A percentile compares a stretch with the other conserved stretches of the same genome.
Conservation (phyloP, 1,140 invertebrate genomes). For the Macrostomum lignano region DNA sequence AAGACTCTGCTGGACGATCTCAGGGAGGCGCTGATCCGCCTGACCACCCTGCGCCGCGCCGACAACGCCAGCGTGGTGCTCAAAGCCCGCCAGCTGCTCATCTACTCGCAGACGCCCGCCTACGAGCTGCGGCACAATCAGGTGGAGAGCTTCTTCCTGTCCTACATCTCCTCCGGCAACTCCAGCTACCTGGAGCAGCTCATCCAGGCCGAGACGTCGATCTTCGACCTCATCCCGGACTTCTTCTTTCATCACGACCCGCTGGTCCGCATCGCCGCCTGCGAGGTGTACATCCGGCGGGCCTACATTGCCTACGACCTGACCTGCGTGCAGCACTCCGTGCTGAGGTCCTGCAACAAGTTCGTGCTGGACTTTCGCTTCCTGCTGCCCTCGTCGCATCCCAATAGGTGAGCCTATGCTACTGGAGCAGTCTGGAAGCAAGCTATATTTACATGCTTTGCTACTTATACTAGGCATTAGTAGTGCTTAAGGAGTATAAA, state of each 20-base stretch:
- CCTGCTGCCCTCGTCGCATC: constrained; percentile 65
- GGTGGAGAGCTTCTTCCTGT: constrained; percentile 86
- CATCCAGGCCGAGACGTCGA: constrained; percentile 80
- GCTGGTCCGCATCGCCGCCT: constrained; percentile 60
- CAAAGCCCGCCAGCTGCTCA: constrained; percentile 61
- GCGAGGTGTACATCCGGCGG: constrained; percentile 73
- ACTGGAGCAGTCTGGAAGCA: too few relatives aligned
- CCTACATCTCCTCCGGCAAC: constrained; percentile 89
- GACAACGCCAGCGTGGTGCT: constrained; percentile 82
- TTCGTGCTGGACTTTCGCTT: constrained; percentile 82
- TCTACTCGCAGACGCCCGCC: constrained; percentile 79
- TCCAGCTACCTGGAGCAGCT: constrained; percentile 70
- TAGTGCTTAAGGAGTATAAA: too few relatives aligned
- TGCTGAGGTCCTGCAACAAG: constrained; percentile 45
- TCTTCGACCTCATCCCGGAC: constrained; percentile 89
- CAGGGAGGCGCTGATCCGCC: constrained; percentile 55
- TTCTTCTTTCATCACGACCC: constrained; percentile 85
- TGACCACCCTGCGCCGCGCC: constrained; percentile 66
- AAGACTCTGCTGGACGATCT: constrained; percentile 79
- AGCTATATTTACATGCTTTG: too few relatives aligned
- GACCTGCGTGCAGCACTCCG: constrained; percentile 47
- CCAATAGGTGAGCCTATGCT: too few relatives aligned
- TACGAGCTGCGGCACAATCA: constrained; percentile 86
- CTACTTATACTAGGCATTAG: too few relatives aligned
- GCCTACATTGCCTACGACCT: constrained; percentile 53